Evolutionary conservation across 1,140 invertebrate species (phyloP).

Genomic region (Solenopsis invicta): DNA sequence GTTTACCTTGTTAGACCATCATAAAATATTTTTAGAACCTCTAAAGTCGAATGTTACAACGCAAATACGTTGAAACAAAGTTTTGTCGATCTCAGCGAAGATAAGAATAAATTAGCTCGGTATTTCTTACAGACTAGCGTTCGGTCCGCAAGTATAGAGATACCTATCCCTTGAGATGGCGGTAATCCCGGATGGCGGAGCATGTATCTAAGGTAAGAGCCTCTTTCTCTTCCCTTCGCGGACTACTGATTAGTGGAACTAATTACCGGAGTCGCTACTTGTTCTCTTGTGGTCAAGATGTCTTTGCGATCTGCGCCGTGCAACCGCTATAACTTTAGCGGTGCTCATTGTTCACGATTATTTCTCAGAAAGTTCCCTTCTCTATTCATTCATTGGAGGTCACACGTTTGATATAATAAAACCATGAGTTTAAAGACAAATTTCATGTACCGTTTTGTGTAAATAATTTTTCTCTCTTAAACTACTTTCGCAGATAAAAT

Average conservation of each 20-base stretch:
- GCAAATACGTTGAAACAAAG: slow-evolving; percentile 32
- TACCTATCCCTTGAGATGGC: slow-evolving; percentile 69
- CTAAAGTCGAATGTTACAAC: background rate
- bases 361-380: background rate
- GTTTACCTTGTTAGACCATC: background rate
- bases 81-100: slow-evolving; percentile 45
- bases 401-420: background rate
- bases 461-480: background rate
- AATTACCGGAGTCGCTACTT: slow-evolving; percentile 79
- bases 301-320: slow-evolving; percentile 73
- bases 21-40: background rate
- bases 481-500: background rate
- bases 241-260: slow-evolving; percentile 81
- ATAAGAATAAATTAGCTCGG: slow-evolving; percentile 65
- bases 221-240: slow-evolving; percentile 61
- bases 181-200: slow-evolving; percentile 58
- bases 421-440: background rate
- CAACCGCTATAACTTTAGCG: slow-evolving; percentile 71
- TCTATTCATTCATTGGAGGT: background rate
- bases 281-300: slow-evolving; percentile 74
- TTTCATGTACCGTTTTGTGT: background rate
- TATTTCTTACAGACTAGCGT: slow-evolving; percentile 12
- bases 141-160: slow-evolving; percentile 67
- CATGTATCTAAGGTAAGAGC: slow-evolving; percentile 58
- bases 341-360: slow-evolving; percentile 61